Conservation (phyloP, 2,113 vertebrate species). For the Mirounga angustirostris region DNA sequence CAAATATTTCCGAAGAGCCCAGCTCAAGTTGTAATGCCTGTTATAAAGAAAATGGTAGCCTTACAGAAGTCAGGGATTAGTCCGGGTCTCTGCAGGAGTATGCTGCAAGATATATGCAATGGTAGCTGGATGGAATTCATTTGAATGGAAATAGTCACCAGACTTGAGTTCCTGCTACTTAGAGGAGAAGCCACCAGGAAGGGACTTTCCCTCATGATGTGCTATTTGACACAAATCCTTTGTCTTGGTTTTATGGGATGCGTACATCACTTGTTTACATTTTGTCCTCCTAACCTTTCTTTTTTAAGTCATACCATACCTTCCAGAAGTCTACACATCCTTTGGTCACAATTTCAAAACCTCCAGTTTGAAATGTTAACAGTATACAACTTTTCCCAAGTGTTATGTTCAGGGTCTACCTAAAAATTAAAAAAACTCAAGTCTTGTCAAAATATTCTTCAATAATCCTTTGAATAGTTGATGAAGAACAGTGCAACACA, state of each 20-base stretch:
- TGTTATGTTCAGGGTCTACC: neutral
- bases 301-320: neutral
- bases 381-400: neutral
- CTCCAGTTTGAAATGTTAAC: neutral
- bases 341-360: neutral
- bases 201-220: neutral
- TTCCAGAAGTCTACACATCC: neutral
- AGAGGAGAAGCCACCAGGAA: neutral
- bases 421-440: constrained; percentile 14
- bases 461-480: neutral
- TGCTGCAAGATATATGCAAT: too few species aligned
- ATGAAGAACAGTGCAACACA: neutral
- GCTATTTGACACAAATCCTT: neutral
- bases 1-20: neutral
- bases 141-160: neutral
- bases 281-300: neutral
- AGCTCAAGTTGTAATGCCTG: neutral
- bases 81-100: neutral
- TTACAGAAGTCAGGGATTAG: neutral
- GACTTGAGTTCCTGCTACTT: neutral
- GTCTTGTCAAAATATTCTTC: neutral
- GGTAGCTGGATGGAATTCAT: neutral
- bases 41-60: neutral
- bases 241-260: neutral
- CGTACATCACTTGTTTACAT: neutral